A percentile compares a stretch with the other conserved stretches of the same genome.
Conservation (phyloP, 1,140 invertebrate species). For the Bombus polaris region DNA sequence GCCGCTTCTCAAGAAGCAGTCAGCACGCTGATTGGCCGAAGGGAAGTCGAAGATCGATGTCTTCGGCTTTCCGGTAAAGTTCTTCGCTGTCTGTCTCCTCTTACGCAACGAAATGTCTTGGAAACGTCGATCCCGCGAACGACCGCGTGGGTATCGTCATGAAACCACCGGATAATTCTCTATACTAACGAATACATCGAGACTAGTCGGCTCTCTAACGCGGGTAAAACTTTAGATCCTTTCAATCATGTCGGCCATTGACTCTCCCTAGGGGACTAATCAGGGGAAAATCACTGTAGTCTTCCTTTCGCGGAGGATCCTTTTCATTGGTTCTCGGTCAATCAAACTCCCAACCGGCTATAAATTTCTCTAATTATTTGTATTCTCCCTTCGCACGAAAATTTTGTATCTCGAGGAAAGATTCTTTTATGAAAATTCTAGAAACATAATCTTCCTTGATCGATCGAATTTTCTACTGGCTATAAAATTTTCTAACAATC, state of each 20-base stretch:
- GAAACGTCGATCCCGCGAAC: conserved; percentile 2
- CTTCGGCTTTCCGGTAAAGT: conserved; percentile 62
- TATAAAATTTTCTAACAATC: too few species aligned
- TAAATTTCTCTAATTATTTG: neutral
- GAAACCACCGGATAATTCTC: conserved; percentile 28
- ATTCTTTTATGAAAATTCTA: too few species aligned
- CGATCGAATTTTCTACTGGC: too few species aligned
- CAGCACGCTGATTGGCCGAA: conserved; percentile 70
- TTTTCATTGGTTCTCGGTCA: neutral
- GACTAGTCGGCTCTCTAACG: conserved; percentile 7
- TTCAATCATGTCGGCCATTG: conserved; percentile 16
- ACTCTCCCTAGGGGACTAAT: conserved; percentile 32
- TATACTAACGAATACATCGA: conserved; percentile 30
- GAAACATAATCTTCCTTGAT: too few species aligned
- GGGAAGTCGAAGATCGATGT: conserved; percentile 73
- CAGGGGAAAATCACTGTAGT: neutral
- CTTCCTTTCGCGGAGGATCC: neutral
- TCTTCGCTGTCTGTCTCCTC: conserved; percentile 49
- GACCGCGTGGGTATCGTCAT: neutral
- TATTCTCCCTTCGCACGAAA: too few species aligned
- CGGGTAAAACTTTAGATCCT: neutral
- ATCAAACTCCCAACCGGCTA: neutral
- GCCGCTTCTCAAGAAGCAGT: conserved; percentile 64
- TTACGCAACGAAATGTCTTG: conserved; percentile 59
- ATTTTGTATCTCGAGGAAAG: too few species aligned